phyloP scores from a whole-genome alignment of 1,140 invertebrate genomes.

The Berghia stephanieae region DNA sequence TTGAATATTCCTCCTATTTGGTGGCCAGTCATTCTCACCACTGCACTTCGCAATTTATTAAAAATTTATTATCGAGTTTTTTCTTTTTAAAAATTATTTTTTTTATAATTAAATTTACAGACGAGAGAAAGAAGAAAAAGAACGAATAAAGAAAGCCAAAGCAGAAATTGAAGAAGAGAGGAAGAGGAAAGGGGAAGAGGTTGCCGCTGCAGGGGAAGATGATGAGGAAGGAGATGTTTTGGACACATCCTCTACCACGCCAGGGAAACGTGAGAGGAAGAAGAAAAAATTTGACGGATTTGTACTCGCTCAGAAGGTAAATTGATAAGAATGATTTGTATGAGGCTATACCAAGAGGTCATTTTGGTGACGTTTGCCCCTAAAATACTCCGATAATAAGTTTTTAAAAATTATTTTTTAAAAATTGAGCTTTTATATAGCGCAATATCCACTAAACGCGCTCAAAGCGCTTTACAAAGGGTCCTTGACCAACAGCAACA shows the following conservation, averaged over 20 bases:
- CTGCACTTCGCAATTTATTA: too few relatives aligned
- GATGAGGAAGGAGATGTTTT: slow-evolving; percentile 33
- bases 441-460: too few relatives aligned
- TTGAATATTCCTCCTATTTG: too few relatives aligned
- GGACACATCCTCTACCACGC: too few relatives aligned
- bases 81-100: neutral
- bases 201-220: slow-evolving; percentile 32
- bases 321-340: neutral
- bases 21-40: too few relatives aligned
- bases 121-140: slow-evolving; percentile 47
- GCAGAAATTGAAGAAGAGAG: slow-evolving; percentile 43
- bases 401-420: too few relatives aligned
- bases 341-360: neutral
- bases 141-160: slow-evolving; percentile 49
- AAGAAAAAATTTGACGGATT: slow-evolving; percentile 39
- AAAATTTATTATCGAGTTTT: too few relatives aligned
- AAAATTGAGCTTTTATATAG: too few relatives aligned
- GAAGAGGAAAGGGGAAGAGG: slow-evolving; percentile 35
- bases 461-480: too few relatives aligned
- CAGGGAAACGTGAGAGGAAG: slow-evolving; percentile 38
- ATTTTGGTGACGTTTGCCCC: too few relatives aligned
- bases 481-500: too few relatives aligned
- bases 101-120: slow-evolving; percentile 40
- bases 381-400: too few relatives aligned
- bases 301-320: slow-evolving; percentile 28